Base-by-base conservation (phyloP, 2,113 vertebrate species). In the Limanda limanda region DNA sequence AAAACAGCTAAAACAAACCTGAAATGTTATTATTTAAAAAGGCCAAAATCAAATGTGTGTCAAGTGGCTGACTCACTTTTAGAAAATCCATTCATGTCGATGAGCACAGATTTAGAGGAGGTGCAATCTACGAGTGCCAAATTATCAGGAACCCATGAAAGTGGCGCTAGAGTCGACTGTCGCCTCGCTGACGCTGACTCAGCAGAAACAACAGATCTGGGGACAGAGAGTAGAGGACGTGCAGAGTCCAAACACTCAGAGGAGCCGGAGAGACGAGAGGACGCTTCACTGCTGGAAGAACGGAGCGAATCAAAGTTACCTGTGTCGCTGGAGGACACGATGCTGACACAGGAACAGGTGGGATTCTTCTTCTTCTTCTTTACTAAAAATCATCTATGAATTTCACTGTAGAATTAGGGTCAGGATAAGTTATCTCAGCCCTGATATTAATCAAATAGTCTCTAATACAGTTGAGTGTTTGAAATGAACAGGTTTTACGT, bases 291-390 rank as follows among this genome's bases (percentile, higher is more conserved):
- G 40, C 57, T 15, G 12, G n/a, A 47, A 40, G 62, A 35, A 23
- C 58, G 55, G 52, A 68, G 70, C n/a, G 65, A 70, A 3, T 17
- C 10, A 23, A 21, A 35, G n/a, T 20, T 56, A 8, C 40, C 70
- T 8, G 66, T 59, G 54, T 62, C 25, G 0, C 35, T 47, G 63
- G 69, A 85, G 35, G 74, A 78, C 68, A 35, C 23, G 17, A 59
- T 63, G 62, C 71, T 13, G 66, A 71, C 61, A 35, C 60, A 63
- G 24, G 25, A 12, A 55, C 77, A 87, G 86, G 88, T 90, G 80
- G 20, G 40, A 3, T 13, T 42, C 40, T 42, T 13, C 12, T 31
- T 42, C 12, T 27, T 4, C 4, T 31, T 31, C 31, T 31, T 31
- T 1, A 31, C 6, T 31, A 31, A 31, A 42, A 3, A 37, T 37